Evolutionary conservation across 2,888 invertebrate genomes (phyloP).

Genomic region (Hemaris fuciformis): DNA sequence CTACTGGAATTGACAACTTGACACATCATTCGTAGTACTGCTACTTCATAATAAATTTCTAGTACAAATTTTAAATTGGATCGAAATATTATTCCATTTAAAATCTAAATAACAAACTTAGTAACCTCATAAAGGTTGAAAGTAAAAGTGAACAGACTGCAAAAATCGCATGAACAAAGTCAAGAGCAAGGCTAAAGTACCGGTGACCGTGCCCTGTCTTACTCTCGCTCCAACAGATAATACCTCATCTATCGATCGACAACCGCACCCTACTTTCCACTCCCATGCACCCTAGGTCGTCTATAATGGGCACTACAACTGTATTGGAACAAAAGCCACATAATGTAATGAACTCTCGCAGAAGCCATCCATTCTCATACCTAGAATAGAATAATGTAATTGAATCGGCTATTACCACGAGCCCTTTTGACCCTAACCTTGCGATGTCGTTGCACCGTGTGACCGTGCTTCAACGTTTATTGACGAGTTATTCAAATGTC

Average conservation of each 20-base stretch:
- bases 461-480: constrained; percentile 8
- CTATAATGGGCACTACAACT: constrained; percentile 1
- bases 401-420: constrained; percentile 45
- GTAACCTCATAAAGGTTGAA: not conserved
- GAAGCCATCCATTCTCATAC: not conserved
- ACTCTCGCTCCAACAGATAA: constrained; percentile 9
- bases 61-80: too few species aligned
- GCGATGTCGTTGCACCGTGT: constrained; percentile 53
- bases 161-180: not conserved
- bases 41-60: not conserved
- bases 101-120: too few species aligned
- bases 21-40: not conserved
- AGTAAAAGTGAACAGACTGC: not conserved
- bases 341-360: not conserved
- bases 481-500: constrained; percentile 6
- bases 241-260: not conserved
- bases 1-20: not conserved
- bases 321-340: not conserved
- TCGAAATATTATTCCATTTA: not conserved
- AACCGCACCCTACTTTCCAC: constrained; percentile 8
- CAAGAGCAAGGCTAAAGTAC: not conserved
- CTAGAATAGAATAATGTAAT: constrained; percentile 24
- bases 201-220: not conserved
- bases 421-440: constrained; percentile 66
- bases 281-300: constrained; percentile 6